phyloP scores from a whole-genome alignment of 2,888 invertebrate species.

The Drosophila pegasa region DNA sequence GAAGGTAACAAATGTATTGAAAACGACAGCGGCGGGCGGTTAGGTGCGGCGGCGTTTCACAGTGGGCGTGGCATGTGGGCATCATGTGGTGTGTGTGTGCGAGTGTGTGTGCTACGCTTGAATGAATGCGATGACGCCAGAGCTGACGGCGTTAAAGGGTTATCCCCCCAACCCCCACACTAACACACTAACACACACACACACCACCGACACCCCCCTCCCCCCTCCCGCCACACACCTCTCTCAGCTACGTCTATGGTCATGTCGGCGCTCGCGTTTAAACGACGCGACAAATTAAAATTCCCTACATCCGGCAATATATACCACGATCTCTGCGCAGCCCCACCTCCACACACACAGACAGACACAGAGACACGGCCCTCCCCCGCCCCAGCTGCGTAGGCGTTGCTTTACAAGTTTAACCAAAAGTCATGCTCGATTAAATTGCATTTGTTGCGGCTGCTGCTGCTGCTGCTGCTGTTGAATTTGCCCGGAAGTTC shows the following conservation, averaged over 20 bases:
- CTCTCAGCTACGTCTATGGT: conserved; percentile 23
- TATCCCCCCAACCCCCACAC: conserved; percentile 49
- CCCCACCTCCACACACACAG: background rate
- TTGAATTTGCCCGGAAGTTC: conserved; percentile 71
- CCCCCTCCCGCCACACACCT: too few species aligned
- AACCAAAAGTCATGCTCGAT: conserved; percentile 82
- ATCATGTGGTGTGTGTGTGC: conserved; percentile 13
- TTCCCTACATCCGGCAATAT: conserved; percentile 80
- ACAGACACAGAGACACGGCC: background rate
- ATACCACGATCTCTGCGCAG: conserved; percentile 7
- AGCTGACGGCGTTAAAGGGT: conserved; percentile 73
- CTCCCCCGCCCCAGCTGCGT: conserved; percentile 45
- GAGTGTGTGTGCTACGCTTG: conserved; percentile 61
- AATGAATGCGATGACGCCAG: conserved; percentile 60
- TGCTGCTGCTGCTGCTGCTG: conserved; percentile 24
- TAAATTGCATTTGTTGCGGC: conserved; percentile 76
- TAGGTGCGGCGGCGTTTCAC: conserved; percentile 23
- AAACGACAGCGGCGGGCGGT: conserved; percentile 25
- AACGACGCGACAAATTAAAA: conserved; percentile 81
- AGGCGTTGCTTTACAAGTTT: conserved; percentile 76
- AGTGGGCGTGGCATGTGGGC: conserved; percentile 47
- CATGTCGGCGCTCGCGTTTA: conserved; percentile 70
- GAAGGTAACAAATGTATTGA: conserved; percentile 16
- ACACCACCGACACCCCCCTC: background rate
- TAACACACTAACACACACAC: background rate